These are phyloP conservation scores for Rhabdornis inornatus DNA, from an alignment of 2,113 vertebrate genomes.

Conservation along the genomic window DNA sequence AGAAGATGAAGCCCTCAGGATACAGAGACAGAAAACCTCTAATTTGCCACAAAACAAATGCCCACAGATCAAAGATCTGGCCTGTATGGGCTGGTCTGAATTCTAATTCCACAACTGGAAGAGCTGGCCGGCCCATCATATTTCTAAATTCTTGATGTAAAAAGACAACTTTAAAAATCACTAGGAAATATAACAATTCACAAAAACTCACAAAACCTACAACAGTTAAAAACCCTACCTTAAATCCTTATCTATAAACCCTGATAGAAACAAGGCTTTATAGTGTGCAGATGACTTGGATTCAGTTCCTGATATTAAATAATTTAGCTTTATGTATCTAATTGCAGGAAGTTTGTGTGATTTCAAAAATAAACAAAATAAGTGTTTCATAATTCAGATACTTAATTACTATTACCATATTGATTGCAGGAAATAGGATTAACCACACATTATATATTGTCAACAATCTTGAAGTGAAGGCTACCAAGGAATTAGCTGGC, in stretches of 20 bases:
- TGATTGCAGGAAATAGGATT: constrained; percentile 56
- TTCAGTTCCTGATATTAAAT: background rate
- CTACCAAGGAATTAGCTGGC: background rate
- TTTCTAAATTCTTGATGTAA: background rate
- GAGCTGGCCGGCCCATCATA: background rate
- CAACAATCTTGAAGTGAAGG: background rate
- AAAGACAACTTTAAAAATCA: background rate
- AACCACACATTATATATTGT: constrained; percentile 30
- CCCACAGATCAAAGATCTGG: background rate
- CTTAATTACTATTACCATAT: constrained; percentile 62
- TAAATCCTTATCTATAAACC: no score
- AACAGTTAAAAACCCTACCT: background rate
- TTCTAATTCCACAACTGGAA: background rate
- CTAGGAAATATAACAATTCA: background rate
- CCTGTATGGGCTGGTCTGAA: background rate
- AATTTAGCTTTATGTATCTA: constrained; percentile 51
- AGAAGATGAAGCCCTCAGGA: background rate
- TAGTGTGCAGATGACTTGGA: background rate
- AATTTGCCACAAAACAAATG: background rate
- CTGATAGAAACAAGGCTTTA: background rate
- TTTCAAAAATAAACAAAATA: constrained; percentile 44
- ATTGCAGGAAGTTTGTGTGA: constrained; percentile 57
- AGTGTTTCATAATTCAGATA: constrained; percentile 52
- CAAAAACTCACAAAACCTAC: background rate
- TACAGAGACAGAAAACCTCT: background rate